Conservation (phyloP, 1,140 invertebrate genomes). For the Drosophila aff. region DNA sequence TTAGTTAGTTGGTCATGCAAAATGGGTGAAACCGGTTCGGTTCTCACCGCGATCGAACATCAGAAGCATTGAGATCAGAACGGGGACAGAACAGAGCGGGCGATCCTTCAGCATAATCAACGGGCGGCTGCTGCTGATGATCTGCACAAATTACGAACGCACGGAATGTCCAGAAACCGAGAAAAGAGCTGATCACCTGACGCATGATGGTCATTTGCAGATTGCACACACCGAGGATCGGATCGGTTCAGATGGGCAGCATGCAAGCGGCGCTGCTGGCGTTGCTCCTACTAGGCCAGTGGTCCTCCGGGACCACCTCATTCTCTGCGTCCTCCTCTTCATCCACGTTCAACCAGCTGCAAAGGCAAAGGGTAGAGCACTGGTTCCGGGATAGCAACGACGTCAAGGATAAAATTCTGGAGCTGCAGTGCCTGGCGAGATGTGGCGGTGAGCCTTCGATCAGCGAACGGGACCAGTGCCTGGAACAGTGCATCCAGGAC, state of each 20-base stretch:
- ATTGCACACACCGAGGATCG: slow-evolving; percentile 45
- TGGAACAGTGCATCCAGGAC: slow-evolving; percentile 63
- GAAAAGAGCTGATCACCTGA: slow-evolving; percentile 55
- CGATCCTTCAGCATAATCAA: slow-evolving; percentile 78
- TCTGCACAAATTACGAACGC: slow-evolving; percentile 74
- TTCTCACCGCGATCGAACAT: slow-evolving; percentile 19
- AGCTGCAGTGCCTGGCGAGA: slow-evolving; percentile 74
- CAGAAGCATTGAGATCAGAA: slow-evolving; percentile 8
- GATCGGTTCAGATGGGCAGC: slow-evolving; percentile 20
- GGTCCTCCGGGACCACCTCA: slow-evolving; percentile 1
- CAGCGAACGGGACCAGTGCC: slow-evolving; percentile 43
- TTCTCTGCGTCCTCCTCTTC: slow-evolving; percentile 3
- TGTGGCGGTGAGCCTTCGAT: slow-evolving; percentile 40
- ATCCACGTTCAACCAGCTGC: slow-evolving; percentile 35
- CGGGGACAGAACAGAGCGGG: slow-evolving; percentile 12
- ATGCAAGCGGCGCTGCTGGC: slow-evolving; percentile 57
- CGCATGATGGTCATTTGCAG: slow-evolving; percentile 64
- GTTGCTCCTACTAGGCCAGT: slow-evolving; percentile 42
- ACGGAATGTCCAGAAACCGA: slow-evolving; percentile 63
- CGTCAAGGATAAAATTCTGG: slow-evolving; percentile 78
- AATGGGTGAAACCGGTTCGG: slow-evolving; percentile 76
- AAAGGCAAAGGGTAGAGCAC: slow-evolving; percentile 57
- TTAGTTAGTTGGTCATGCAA: slow-evolving; percentile 79
- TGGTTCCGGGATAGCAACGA: slow-evolving; percentile 68
- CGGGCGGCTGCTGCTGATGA: slow-evolving; percentile 57